These are phyloP conservation scores for Hartigia nigra DNA, from an alignment of 2,888 invertebrate genomes.

Conservation along the genomic window DNA sequence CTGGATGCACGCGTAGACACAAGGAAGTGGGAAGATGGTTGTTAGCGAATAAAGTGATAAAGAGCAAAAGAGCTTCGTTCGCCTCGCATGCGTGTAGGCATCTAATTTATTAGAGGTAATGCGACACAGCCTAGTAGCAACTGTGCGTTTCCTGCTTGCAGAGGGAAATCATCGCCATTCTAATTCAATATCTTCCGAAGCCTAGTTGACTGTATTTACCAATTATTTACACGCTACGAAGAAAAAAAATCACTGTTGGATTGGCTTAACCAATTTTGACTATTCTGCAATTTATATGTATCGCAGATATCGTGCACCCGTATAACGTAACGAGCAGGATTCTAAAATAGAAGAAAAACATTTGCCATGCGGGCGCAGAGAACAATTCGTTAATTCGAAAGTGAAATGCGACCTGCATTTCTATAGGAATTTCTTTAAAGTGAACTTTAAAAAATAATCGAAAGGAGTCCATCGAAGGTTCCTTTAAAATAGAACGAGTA, in stretches of 20 bases:
- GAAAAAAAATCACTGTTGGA: not conserved
- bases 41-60: slow-evolving; percentile 23
- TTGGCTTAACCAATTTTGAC: not conserved
- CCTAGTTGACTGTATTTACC: not conserved
- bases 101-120: slow-evolving; percentile 34
- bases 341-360: not conserved
- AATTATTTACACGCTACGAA: not conserved
- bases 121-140: slow-evolving; percentile 27
- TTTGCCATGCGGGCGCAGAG: not conserved
- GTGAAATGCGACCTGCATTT: not conserved
- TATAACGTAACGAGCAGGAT: not conserved
- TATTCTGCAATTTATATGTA: not conserved
- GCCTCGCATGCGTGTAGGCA: slow-evolving; percentile 24
- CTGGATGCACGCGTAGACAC: not conserved
- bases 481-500: not conserved
- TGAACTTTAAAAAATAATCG: not conserved
- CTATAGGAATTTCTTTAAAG: not conserved
- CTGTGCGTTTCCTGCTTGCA: slow-evolving; percentile 37
- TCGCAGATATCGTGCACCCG: not conserved
- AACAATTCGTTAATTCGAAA: not conserved
- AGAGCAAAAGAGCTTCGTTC: slow-evolving; percentile 21
- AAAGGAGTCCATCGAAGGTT: not conserved
- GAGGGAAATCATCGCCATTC: slow-evolving; percentile 8
- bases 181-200: not conserved
- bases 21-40: slow-evolving; percentile 23